A percentile compares a stretch with the other conserved stretches of the same genome.
Conservation (phyloP, 2,888 invertebrate species). For the Philereme vetulata region DNA sequence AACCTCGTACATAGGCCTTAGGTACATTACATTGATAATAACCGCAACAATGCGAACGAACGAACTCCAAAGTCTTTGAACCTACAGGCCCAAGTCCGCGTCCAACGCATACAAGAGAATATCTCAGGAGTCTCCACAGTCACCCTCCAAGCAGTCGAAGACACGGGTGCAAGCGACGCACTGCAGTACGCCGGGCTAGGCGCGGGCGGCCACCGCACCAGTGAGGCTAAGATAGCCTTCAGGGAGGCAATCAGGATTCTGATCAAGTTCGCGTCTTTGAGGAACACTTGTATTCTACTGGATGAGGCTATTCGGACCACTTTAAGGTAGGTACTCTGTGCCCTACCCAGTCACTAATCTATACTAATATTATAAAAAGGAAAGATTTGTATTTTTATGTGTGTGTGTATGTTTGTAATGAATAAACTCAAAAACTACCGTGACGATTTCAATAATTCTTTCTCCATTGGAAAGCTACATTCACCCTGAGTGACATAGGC, state of each 20-base stretch:
- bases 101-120: constrained; percentile 67
- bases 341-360: no score
- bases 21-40: no score
- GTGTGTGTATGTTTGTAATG: no score
- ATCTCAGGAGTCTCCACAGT: constrained; percentile 73
- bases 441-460: no score
- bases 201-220: constrained; percentile 73
- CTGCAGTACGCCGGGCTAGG: constrained; percentile 70
- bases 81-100: constrained; percentile 71
- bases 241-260: constrained; percentile 66
- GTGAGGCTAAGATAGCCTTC: constrained; percentile 72
- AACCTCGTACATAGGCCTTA: no score
- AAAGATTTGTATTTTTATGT: no score
- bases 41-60: no score
- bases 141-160: constrained; percentile 66
- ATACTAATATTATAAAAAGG: no score
- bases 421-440: no score
- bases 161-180: constrained; percentile 58
- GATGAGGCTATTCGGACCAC: constrained; percentile 69
- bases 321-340: constrained; percentile 56
- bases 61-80: neutral
- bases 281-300: constrained; percentile 67
- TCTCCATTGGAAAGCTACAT: no score
- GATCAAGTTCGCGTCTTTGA: constrained; percentile 79
- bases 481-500: no score